Evolutionary conservation across 2,888 invertebrate genomes (phyloP), one percentile per base, ranked within the genome.

Genomic region (Synergus gifuensis): DNA sequence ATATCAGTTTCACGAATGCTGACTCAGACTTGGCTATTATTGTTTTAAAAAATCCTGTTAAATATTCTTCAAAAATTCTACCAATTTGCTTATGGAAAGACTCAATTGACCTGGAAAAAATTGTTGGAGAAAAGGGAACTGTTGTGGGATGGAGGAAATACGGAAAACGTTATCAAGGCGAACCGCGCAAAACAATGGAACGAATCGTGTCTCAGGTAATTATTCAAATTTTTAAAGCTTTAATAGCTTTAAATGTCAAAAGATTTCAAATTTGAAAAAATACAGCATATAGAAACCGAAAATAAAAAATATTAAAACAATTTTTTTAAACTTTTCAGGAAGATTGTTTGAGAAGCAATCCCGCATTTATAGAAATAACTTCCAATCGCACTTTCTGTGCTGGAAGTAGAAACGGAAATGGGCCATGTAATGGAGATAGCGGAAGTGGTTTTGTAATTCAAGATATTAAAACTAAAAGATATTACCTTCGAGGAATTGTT

Each of bases 61-160:
- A 93, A 77, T 94, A 93, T 82, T 94, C 92, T 40, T 88, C 90
- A 4, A 93, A 90, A 83, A 94, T 95, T 63, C 91, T 93, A 46
- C 94, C 95, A 0, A 93, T 94, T 49, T 95, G 95, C 83, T 90
- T 95, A 0, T 95, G 95, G 95, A 88, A 92, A 1, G 93, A 92
- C 0, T 85, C 92, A 54, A 84, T 87, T 0, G 92, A 93, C 16
- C 76, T 89, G 1, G 87, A 86, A 28, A 85, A 85, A 18, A 88
- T 94, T 14, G 92, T 93, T 12, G 92, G 93, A 0, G 91, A 91
- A 67, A 87, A 83, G 14, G 95, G 94, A 12, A 92, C 92, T 90
- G 93, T 95, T 8, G 94, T 94, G 0, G 95, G 95, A 11, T 95
- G 95, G 95, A 95, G 94, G 8, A 92, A 92, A 14, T 94, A 93